These are phyloP conservation scores for Molossus alvarezi DNA, from an alignment of 2,797 vertebrate species.

Conservation along the genomic window DNA sequence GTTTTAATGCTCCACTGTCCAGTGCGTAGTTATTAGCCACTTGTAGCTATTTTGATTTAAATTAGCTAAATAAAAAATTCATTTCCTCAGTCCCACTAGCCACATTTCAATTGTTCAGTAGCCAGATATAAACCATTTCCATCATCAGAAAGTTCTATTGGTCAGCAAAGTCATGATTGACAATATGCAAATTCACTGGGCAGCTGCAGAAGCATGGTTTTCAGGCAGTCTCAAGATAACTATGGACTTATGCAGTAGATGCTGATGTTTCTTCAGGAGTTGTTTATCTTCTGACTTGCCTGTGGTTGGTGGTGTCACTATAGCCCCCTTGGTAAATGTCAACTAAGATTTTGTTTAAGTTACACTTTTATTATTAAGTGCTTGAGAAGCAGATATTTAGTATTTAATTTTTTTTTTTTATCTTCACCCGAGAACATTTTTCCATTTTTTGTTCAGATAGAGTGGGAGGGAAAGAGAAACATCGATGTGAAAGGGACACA, in stretches of 20 bases:
- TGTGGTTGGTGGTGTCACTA: not conserved
- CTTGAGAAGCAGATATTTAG: not conserved
- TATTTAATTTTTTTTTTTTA: slow-evolving; percentile 20
- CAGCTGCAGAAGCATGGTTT: not conserved
- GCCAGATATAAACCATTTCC: not conserved
- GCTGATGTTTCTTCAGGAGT: not conserved
- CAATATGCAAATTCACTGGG: not conserved
- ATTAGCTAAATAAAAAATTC: slow-evolving; percentile 46
- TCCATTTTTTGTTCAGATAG: too few relatives aligned
- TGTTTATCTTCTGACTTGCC: not conserved
- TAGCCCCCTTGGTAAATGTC: not conserved
- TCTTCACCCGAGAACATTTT: too few relatives aligned
- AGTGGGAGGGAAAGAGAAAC: too few relatives aligned
- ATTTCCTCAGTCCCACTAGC: not conserved
- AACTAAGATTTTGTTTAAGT: slow-evolving; percentile 50
- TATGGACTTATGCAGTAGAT: not conserved
- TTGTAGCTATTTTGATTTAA: not conserved
- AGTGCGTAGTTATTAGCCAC: not conserved
- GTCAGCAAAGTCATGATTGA: not conserved
- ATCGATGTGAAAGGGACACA: too few relatives aligned
- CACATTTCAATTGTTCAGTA: not conserved
- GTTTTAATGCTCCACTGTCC: not conserved
- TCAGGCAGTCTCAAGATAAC: not conserved
- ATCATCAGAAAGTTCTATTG: not conserved
- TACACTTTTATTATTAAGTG: not conserved